phyloP scores from a whole-genome alignment of 2,888 invertebrate genomes.

The Ditylenchus weischeri region DNA sequence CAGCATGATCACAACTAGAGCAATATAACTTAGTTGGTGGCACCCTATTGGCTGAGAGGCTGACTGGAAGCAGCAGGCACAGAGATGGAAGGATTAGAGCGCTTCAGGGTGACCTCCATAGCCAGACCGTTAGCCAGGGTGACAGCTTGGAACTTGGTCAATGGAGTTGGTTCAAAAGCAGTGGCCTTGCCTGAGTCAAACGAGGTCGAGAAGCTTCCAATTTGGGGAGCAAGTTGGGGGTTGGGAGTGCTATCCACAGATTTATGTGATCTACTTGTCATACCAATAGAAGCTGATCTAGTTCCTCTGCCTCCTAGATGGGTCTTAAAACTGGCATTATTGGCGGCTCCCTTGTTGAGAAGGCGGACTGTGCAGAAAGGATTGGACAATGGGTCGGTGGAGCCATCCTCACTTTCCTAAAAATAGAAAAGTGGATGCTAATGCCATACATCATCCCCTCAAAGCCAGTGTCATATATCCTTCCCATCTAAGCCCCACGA shows the following conservation, averaged over 20 bases:
- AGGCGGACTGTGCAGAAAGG: slow-evolving; percentile 6
- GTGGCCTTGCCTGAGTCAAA: slow-evolving; percentile 6
- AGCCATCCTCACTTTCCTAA: slow-evolving; percentile 41
- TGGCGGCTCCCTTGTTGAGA: slow-evolving; percentile 13
- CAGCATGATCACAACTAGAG: too few species aligned
- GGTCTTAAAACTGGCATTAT: slow-evolving; percentile 12
- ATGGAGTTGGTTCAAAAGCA: not conserved
- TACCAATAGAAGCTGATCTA: slow-evolving; percentile 25
- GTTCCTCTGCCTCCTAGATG: slow-evolving; percentile 17
- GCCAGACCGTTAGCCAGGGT: too few species aligned
- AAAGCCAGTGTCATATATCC: too few species aligned
- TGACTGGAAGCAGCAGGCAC: too few species aligned
- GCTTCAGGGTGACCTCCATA: too few species aligned
- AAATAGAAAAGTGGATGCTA: too few species aligned
- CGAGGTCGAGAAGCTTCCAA: not conserved
- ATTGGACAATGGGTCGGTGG: slow-evolving; percentile 8
- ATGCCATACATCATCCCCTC: too few species aligned
- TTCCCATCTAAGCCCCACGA: too few species aligned
- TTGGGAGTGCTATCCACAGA: slow-evolving; percentile 9
- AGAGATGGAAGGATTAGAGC: too few species aligned
- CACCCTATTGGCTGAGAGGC: too few species aligned
- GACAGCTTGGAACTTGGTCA: too few species aligned
- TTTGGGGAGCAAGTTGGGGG: not conserved
- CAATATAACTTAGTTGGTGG: too few species aligned
- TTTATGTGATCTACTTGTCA: slow-evolving; percentile 8